phyloP scores from a whole-genome alignment of 2,797 vertebrate species.

The Neoniphon sammara region DNA sequence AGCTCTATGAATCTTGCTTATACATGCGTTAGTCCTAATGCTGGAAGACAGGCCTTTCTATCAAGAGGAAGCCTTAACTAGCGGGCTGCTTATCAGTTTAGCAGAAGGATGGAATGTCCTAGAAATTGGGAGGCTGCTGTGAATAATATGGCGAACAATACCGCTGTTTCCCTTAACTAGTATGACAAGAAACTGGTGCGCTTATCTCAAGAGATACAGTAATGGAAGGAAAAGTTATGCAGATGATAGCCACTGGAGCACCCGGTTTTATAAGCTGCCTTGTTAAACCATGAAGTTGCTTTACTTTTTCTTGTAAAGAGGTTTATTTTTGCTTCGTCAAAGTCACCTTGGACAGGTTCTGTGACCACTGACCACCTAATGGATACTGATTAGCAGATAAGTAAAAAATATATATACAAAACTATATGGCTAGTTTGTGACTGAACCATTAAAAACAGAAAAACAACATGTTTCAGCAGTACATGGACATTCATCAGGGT shows the following conservation, averaged over 20 bases:
- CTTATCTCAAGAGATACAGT: constrained; percentile 47
- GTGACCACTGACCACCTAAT: not conserved
- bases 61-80: constrained; percentile 18
- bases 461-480: too few species aligned
- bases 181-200: constrained; percentile 18
- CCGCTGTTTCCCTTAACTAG: constrained; percentile 10
- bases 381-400: too few species aligned
- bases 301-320: constrained; percentile 35
- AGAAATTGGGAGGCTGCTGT: constrained; percentile 28
- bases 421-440: too few species aligned
- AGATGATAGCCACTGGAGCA: constrained; percentile 41
- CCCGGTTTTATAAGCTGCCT: constrained; percentile 52
- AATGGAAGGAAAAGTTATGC: constrained; percentile 52
- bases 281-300: constrained; percentile 51
- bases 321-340: constrained; percentile 6
- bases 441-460: too few species aligned
- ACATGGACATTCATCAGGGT: too few species aligned
- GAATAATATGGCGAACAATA: constrained; percentile 24
- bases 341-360: constrained; percentile 12
- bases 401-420: too few species aligned
- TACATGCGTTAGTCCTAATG: not conserved
- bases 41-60: constrained; percentile 13
- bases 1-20: too few species aligned
- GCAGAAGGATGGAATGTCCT: constrained; percentile 17
- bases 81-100: constrained; percentile 28